Evolutionary conservation across 1,140 invertebrate species (phyloP), one percentile per base, ranked within the genome.

Genomic region (Chironomus striatipennis): DNA sequence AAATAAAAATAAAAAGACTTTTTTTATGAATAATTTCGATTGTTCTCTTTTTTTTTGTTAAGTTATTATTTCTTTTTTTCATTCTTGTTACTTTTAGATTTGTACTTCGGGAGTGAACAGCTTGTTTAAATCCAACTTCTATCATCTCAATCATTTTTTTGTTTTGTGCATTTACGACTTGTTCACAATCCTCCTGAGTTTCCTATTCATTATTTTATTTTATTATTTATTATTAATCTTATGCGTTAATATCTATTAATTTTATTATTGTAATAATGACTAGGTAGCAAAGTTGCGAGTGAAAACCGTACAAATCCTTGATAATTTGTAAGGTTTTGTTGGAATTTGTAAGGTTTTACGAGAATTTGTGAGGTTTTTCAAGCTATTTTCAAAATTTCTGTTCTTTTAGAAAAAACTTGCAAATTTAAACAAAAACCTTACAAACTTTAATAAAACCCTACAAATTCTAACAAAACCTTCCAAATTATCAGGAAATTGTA

Each of bases 31-130:
- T 72, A 75, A 75, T 43, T 70, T 70, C 20, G 64, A 24, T 73
- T 12, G 43, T 42, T 42, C 42, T 42, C n/a, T 42, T 43, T 73
- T 73, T 24, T 73, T 67, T 43, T 42, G 65, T 24, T 24, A 72
- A 75, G 64, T 34, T 74, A 73, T 77, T 76, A 75, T 76, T 79
- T 79, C 78, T 78, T 24, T 34, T 74, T 65, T 77, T 76, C 77
- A 77, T 79, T 79, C 78, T 78, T 24, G 42, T 24, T 15, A 34
- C 72, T 20, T n/a, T 73, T 47, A 57, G 47, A 57, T 57, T 57
- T 57, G 47, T 57, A 57, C 47, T 57, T 57, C 24, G 47, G 47
- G 12, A 57, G 47, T 57, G 47, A 57, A 57, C 47, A 57, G 24
- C n/a, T 57, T 57, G 15, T 57, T 57, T 57, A 12, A 47, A 57